Percentiles rank a stretch among this genome's conserved stretches.
These are phyloP conservation scores for Boulengeromyrus knoepffleri DNA, from an alignment of 2,113 vertebrate genomes.

Conservation along the genomic window DNA sequence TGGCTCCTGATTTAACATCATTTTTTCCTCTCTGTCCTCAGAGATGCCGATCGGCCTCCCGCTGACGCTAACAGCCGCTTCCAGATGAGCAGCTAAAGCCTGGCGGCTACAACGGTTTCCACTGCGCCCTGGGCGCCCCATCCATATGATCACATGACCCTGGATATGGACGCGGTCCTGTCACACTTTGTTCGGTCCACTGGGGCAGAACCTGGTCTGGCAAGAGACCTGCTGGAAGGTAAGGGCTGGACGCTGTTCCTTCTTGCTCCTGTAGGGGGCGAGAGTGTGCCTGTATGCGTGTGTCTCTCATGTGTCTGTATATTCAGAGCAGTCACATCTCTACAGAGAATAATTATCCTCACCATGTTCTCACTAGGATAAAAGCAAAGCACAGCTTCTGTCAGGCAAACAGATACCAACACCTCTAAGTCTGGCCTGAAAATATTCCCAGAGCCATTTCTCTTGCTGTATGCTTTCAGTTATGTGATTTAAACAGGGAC, in stretches of 20 bases:
- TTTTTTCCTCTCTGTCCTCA: neutral
- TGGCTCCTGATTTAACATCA: neutral
- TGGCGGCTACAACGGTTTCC: slow-evolving; percentile 68
- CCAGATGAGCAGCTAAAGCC: slow-evolving; percentile 89
- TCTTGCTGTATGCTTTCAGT: neutral
- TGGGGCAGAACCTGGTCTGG: slow-evolving; percentile 99
- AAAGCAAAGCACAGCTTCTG: neutral
- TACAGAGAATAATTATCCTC: neutral
- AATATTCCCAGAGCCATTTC: neutral
- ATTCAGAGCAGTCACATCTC: neutral
- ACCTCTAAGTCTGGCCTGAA: neutral
- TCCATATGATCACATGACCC: slow-evolving; percentile 95
- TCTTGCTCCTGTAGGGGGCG: neutral
- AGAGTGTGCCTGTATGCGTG: neutral
- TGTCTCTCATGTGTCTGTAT: neutral
- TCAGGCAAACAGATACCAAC: neutral
- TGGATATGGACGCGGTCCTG: slow-evolving; percentile 99
- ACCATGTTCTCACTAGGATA: neutral
- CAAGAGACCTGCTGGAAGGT: slow-evolving; percentile 99
- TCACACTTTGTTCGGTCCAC: slow-evolving; percentile 99
- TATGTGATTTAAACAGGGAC: neutral
- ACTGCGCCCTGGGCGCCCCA: slow-evolving; percentile 79
- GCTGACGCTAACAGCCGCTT: neutral
- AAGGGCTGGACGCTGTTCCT: slow-evolving; percentile 41
- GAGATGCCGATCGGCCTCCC: neutral